These are phyloP conservation scores for Diprion similis DNA, from an alignment of 1,140 invertebrate species.

Conservation along the genomic window DNA sequence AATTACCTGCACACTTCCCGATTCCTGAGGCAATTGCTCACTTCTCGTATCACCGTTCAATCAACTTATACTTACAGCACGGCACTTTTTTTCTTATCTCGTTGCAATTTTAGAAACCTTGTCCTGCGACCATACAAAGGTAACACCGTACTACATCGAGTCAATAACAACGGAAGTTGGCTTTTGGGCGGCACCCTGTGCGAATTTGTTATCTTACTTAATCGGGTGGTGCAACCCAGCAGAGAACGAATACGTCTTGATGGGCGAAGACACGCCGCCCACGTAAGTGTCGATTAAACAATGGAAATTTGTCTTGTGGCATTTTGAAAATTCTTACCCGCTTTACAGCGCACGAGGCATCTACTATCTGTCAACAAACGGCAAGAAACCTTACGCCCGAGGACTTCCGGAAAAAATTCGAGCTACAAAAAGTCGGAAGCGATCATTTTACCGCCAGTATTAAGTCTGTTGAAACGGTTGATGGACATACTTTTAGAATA, in stretches of 20 bases:
- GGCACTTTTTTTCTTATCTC: conserved; percentile 19
- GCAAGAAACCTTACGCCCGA: conserved; percentile 81
- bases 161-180: conserved; percentile 79
- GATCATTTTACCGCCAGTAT: conserved; percentile 61
- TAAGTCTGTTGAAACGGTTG: conserved; percentile 58
- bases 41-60: too few relatives aligned
- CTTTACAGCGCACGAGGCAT: conserved; percentile 76
- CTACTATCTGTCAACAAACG: conserved; percentile 86
- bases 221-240: conserved; percentile 81
- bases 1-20: too few relatives aligned
- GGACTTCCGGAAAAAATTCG: conserved; percentile 75
- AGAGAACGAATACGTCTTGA: conserved; percentile 78
- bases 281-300: conserved; percentile 64
- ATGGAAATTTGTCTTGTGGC: neutral
- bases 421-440: conserved; percentile 56
- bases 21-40: too few relatives aligned
- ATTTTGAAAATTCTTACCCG: conserved; percentile 24
- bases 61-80: too few relatives aligned
- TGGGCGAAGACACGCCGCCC: conserved; percentile 80
- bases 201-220: conserved; percentile 79
- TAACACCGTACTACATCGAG: conserved; percentile 87
- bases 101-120: conserved; percentile 72
- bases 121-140: conserved; percentile 87
- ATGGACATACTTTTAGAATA: conserved; percentile 61
- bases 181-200: conserved; percentile 84